Evolutionary conservation across 2,797 vertebrate species (phyloP).

Genomic region (Lycodopsis pacificus): DNA sequence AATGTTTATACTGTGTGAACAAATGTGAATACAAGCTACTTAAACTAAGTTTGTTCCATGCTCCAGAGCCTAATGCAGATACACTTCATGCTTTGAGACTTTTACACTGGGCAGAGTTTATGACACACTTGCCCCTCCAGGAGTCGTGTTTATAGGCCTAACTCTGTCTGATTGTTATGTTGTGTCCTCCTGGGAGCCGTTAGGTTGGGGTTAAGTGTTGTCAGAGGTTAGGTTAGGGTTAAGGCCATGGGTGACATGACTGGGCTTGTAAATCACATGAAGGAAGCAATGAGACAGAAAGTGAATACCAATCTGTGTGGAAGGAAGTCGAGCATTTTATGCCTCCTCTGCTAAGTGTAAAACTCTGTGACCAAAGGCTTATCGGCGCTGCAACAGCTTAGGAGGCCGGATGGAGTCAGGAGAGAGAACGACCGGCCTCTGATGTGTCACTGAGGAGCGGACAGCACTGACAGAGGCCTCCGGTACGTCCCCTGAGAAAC

Average conservation of each 20-base stretch:
- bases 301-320: conserved; percentile 52
- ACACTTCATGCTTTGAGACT: conserved; percentile 27
- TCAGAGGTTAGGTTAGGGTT: conserved; percentile 68
- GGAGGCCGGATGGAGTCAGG: conserved; percentile 42
- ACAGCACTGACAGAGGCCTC: conserved; percentile 40
- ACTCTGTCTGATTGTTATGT: conserved; percentile 49
- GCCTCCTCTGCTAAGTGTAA: conserved; percentile 61
- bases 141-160: conserved; percentile 49
- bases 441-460: conserved; percentile 49
- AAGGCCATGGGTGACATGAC: conserved; percentile 55
- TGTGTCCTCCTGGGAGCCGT: conserved; percentile 48
- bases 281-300: conserved; percentile 55
- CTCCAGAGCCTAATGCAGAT: conserved; percentile 25
- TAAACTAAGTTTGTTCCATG: conserved; percentile 8
- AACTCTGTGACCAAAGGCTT: conserved; percentile 63
- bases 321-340: conserved; percentile 69
- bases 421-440: conserved; percentile 32
- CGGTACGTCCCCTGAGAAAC: conserved; percentile 35
- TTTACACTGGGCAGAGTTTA: conserved; percentile 43
- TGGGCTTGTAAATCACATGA: conserved; percentile 68
- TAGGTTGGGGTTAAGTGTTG: conserved; percentile 67
- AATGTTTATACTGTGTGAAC: conserved; percentile 46
- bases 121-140: conserved; percentile 43
- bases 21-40: conserved; percentile 50
- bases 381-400: conserved; percentile 35